Percentiles rank a stretch among this genome's conserved stretches.
Conservation (phyloP, 2,113 vertebrate species). For the Riparia riparia region DNA sequence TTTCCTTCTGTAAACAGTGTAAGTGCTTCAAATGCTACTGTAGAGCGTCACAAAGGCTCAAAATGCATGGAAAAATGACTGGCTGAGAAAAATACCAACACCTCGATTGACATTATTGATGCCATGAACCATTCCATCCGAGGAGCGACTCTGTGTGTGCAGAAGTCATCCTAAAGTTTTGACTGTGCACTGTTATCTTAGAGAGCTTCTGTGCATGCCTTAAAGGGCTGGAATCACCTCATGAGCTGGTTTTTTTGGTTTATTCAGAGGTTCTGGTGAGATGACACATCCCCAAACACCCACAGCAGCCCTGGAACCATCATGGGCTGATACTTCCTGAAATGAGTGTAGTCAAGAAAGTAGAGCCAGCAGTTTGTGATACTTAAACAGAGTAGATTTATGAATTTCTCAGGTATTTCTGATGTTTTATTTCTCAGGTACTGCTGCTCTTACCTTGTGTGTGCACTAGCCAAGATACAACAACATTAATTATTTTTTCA, state of each 20-base stretch:
- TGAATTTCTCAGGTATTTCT: neutral
- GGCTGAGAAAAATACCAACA: neutral
- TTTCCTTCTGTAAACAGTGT: neutral
- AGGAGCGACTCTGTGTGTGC: neutral
- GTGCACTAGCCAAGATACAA: neutral
- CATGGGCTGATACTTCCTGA: neutral
- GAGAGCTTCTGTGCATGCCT: neutral
- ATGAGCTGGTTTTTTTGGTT: neutral
- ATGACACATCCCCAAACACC: neutral
- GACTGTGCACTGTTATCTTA: rapidly evolving
- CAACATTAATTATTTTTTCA: neutral
- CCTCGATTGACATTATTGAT: neutral
- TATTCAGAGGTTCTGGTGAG: neutral
- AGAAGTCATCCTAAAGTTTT: neutral
- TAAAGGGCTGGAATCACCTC: neutral
- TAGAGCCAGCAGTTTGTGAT: neutral
- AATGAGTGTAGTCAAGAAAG: neutral
- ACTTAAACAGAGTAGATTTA: neutral
- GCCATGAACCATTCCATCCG: neutral
- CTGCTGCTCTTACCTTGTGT: neutral
- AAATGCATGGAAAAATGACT: neutral
- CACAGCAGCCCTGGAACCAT: neutral
- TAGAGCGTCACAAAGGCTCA: neutral
- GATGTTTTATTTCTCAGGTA: neutral
- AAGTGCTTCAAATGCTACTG: neutral